Evolutionary conservation across 2,888 invertebrate genomes (phyloP).

Genomic region (Polylopha cassiicola): DNA sequence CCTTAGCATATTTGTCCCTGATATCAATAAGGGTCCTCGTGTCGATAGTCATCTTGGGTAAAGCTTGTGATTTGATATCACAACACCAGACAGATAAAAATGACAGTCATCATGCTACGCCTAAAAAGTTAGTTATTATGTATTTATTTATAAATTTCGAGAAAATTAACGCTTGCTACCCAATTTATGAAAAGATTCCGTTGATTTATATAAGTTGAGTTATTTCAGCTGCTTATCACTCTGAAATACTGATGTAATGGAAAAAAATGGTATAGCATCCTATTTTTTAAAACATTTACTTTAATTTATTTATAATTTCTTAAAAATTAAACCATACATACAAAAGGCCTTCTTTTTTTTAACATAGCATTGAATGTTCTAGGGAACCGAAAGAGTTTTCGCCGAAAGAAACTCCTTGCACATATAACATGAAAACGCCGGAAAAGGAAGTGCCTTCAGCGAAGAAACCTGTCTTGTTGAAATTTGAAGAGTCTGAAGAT

Average conservation of each 20-base stretch:
- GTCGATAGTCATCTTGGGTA: constrained; percentile 92
- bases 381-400: constrained; percentile 57
- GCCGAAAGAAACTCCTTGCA: constrained; percentile 44
- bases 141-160: neutral
- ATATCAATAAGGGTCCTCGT: constrained; percentile 87
- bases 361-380: constrained; percentile 23
- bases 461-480: constrained; percentile 55
- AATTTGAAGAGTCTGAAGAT: constrained; percentile 60
- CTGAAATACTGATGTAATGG: too few species aligned
- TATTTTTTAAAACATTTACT: too few species aligned
- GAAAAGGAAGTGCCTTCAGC: constrained; percentile 45
- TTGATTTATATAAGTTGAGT: too few species aligned
- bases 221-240: too few species aligned
- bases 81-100: constrained; percentile 80
- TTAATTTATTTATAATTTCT: constrained; percentile 3
- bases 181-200: too few species aligned
- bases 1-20: constrained; percentile 86
- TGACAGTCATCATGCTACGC: constrained; percentile 67
- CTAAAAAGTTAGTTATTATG: constrained; percentile 52
- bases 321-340: too few species aligned
- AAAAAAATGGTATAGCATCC: too few species aligned
- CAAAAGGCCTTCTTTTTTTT: neutral
- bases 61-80: constrained; percentile 91
- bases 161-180: too few species aligned
- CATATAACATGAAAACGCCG: constrained; percentile 39